These are phyloP conservation scores for Poeciliopsis turrubarensis DNA, from an alignment of 2,113 vertebrate species.

Conservation along the genomic window DNA sequence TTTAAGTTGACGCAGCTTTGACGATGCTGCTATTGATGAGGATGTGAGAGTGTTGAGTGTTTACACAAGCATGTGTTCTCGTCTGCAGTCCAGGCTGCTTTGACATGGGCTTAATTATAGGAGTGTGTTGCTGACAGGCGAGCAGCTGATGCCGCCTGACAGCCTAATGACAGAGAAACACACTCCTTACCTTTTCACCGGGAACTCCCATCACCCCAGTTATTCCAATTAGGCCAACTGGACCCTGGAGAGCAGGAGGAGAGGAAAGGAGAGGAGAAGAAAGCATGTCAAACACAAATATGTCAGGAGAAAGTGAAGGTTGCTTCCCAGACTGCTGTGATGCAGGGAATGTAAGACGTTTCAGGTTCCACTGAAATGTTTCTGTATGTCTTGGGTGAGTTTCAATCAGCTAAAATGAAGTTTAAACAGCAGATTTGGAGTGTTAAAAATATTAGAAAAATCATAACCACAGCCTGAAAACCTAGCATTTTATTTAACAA, in stretches of 20 bases:
- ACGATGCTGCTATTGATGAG: slow-evolving; percentile 47
- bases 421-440: background rate
- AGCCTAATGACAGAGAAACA: slow-evolving; percentile 63
- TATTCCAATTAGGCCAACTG: slow-evolving; percentile 87
- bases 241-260: slow-evolving; percentile 80
- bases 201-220: slow-evolving; percentile 83
- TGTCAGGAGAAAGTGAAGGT: slow-evolving; percentile 15
- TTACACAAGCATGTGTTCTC: slow-evolving; percentile 46
- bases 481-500: background rate
- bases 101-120: slow-evolving; percentile 66
- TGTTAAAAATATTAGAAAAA: background rate
- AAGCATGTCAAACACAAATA: slow-evolving; percentile 10
- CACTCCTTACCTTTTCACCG: slow-evolving; percentile 92
- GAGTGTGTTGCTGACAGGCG: slow-evolving; percentile 48
- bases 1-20: slow-evolving; percentile 8
- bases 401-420: background rate
- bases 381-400: background rate
- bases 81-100: slow-evolving; percentile 37
- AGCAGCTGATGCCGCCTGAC: slow-evolving; percentile 64
- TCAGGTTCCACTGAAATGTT: slow-evolving; percentile 14
- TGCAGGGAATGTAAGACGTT: slow-evolving; percentile 55
- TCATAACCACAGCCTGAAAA: background rate
- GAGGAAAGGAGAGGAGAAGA: slow-evolving; percentile 36
- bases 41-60: slow-evolving; percentile 48
- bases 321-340: slow-evolving; percentile 42